These are phyloP conservation scores for Hyperoplus lanceolatus DNA, from an alignment of 2,797 vertebrate genomes.

Conservation along the genomic window DNA sequence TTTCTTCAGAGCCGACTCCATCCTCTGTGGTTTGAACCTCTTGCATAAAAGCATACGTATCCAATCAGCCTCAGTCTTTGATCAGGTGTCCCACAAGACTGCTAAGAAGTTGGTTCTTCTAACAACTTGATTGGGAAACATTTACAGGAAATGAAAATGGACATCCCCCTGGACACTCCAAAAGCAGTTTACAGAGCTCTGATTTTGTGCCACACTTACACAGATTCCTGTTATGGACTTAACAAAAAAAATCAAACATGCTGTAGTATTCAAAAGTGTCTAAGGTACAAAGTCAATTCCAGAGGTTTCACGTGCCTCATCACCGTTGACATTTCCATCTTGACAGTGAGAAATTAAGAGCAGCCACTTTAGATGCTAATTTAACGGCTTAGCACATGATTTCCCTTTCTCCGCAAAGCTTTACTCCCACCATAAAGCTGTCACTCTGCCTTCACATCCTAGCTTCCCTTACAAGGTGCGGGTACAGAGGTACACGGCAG, in stretches of 20 bases:
- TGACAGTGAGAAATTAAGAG: conserved; percentile 71
- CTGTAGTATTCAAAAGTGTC: conserved; percentile 22
- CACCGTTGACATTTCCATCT: conserved; percentile 67
- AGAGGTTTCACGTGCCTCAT: conserved; percentile 47
- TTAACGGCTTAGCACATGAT: conserved; percentile 71
- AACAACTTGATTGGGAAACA: conserved; percentile 59
- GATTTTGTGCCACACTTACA: conserved; percentile 35
- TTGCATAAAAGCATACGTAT: conserved; percentile 35
- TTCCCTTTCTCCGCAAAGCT: conserved; percentile 66
- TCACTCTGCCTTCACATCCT: conserved; percentile 38
- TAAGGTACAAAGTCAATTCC: conserved; percentile 36
- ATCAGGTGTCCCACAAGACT: conserved; percentile 55
- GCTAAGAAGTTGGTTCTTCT: conserved; percentile 52
- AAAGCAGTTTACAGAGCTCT: conserved; percentile 65
- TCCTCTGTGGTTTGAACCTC: conserved; percentile 23
- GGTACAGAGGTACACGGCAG: conserved; percentile 44
- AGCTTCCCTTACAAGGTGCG: conserved; percentile 32
- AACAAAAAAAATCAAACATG: conserved; percentile 45
- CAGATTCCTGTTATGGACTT: conserved; percentile 55
- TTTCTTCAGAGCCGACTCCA: conserved; percentile 42
- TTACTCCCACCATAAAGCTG: conserved; percentile 68
- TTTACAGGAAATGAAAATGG: conserved; percentile 69
- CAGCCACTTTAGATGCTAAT: conserved; percentile 77
- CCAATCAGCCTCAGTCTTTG: conserved; percentile 46
- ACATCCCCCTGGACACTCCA: conserved; percentile 55